Conservation (phyloP, 1,140 invertebrate species). For the Oreohelix idahoensis region DNA sequence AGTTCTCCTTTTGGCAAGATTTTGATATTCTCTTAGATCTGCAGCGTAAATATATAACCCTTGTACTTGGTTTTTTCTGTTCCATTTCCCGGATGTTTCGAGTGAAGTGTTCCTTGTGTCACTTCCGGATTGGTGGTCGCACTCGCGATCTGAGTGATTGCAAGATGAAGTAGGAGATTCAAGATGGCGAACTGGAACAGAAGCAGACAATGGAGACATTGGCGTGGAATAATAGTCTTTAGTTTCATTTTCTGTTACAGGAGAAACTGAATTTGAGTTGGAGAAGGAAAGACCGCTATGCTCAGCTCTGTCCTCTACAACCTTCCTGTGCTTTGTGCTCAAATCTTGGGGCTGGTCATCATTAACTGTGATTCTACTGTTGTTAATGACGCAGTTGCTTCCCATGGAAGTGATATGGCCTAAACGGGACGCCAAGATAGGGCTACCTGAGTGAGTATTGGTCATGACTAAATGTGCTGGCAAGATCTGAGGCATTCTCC, state of each 20-base stretch:
- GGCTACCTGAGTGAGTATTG: neutral
- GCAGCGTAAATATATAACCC: neutral
- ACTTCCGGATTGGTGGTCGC: neutral
- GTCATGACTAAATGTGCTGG: neutral
- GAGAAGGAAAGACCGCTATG: no score
- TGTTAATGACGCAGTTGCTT: neutral
- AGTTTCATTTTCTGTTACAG: neutral
- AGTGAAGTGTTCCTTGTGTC: neutral
- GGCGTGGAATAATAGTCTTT: neutral
- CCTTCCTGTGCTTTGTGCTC: neutral
- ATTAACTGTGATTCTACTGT: neutral
- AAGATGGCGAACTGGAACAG: neutral
- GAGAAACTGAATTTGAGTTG: neutral
- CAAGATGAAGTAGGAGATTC: neutral
- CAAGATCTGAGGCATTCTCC: neutral
- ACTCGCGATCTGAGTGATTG: neutral
- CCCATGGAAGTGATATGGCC: neutral
- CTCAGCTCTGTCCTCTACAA: neutral
- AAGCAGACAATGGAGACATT: neutral
- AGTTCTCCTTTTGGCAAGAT: neutral
- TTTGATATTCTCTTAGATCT: neutral
- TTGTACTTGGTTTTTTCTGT: neutral
- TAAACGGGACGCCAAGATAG: neutral
- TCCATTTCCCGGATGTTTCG: neutral
- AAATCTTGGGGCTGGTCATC: constrained; percentile 19